A percentile compares a stretch with the other conserved stretches of the same genome.
phyloP scores from a whole-genome alignment of 35 echinoderm and acorn worm species.

The Nesometra sesokonis region DNA sequence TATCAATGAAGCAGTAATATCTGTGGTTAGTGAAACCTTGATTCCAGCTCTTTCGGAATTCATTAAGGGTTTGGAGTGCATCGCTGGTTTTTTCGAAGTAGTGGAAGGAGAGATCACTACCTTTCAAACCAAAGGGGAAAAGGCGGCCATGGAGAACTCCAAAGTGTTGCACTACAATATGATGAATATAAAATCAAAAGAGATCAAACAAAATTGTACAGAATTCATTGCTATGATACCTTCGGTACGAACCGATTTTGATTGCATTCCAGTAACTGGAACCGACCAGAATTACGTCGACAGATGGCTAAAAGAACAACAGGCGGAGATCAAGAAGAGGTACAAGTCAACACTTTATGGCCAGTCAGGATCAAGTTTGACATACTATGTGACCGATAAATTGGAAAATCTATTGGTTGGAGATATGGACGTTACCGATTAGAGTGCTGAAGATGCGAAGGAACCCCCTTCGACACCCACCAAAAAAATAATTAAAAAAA shows the following conservation, averaged over 20 bases:
- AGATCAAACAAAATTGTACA: background rate
- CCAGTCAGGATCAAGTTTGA: background rate
- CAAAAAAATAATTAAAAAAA: too few species aligned
- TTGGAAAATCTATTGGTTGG: too few species aligned
- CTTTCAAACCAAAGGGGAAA: slow-evolving; percentile 6
- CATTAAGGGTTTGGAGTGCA: too few species aligned
- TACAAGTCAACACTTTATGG: background rate
- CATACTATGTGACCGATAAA: too few species aligned
- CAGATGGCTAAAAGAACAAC: background rate
- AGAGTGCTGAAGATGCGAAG: too few species aligned
- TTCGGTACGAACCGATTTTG: background rate
- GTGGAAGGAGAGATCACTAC: background rate
- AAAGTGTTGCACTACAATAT: slow-evolving; percentile 9
- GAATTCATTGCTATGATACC: slow-evolving; percentile 13
- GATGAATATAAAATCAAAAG: slow-evolving; percentile 5
- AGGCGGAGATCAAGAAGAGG: background rate
- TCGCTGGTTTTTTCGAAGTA: background rate
- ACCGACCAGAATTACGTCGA: slow-evolving; percentile 13
- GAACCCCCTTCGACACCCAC: too few species aligned
- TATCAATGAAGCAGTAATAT: background rate
- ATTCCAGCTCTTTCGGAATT: too few species aligned
- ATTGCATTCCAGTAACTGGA: background rate
- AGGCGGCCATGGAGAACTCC: background rate
- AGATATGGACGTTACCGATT: too few species aligned
- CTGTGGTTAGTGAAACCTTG: background rate